These are phyloP conservation scores for Nycticryphes semicollaris DNA, from an alignment of 2,113 vertebrate species.

Conservation along the genomic window DNA sequence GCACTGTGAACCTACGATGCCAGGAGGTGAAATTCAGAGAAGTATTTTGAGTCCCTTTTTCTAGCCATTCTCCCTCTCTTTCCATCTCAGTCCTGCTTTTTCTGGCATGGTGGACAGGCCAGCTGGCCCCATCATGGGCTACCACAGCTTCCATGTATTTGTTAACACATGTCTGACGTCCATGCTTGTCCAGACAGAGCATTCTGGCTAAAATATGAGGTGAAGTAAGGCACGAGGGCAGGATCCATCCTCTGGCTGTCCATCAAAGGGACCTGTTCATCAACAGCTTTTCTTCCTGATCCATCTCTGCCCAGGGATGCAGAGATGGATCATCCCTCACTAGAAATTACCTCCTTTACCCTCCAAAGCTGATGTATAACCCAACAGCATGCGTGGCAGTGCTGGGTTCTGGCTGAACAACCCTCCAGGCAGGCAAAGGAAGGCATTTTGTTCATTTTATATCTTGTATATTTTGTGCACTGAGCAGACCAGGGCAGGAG, in stretches of 20 bases:
- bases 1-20: not conserved
- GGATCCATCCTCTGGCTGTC: not conserved
- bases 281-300: not conserved
- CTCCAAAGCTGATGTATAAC: not conserved
- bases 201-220: not conserved
- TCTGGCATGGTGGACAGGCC: not conserved
- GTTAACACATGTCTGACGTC: not conserved
- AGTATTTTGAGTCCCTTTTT: not conserved
- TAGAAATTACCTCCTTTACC: not conserved
- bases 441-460: not conserved
- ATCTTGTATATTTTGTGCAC: not conserved
- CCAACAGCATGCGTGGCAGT: accelerated
- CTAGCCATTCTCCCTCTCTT: not conserved
- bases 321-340: accelerated
- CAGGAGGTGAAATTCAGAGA: not conserved
- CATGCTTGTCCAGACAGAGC: accelerated
- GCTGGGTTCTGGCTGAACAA: not conserved
- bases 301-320: not conserved
- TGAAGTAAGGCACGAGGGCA: accelerated
- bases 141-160: accelerated
- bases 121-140: not conserved
- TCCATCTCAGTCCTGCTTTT: not conserved
- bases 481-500: not conserved
- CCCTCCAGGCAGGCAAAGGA: accelerated
- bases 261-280: accelerated